Evolutionary conservation across 1,140 invertebrate species (phyloP), one percentile per base, ranked within the genome.

Genomic region (Drosophila seguyi): DNA sequence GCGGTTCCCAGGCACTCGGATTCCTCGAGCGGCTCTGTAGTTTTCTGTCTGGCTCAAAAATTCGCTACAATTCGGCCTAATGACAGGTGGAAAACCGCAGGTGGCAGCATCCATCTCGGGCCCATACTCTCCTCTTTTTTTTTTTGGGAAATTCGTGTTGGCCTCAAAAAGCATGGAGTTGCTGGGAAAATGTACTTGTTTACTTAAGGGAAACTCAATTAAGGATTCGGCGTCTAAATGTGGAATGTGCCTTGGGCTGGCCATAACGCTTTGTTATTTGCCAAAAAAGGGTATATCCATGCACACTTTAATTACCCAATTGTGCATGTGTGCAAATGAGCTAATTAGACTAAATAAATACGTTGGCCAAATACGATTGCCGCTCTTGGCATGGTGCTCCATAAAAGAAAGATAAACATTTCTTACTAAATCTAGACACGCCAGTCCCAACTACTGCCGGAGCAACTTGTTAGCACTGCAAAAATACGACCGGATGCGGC

Each of bases 321-420:
- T 27, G 53, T 41, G 60, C 45, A 48, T 67, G 47, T 66, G 61
- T 50, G 38, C 63, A 55, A 55, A 67, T 45, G 29, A 69, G 39
- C 61, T 67, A 69, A 69, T 69, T 69, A 53, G 61, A 41, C 52
- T 67, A 45, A 69, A 53, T 53, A 67, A 67, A 67, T 69, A 67
- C 44, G 31, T 47, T 36, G 27, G n/a, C 65, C 42, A 47, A 67
- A 41, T 68, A 62, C 59, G 14, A n/a, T 20, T 20, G 47, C 59
- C 34, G 20, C 6, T 44, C 27, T 42, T 34, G 36, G 27, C 45
- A 18, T 20, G 22, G 48, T 18, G 60, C 47, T 69, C 61, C 63
- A 69, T 69, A 57, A 69, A 27, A 27, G 41, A 20, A 57, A 41
- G 65, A 69, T 71, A 69, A 69, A 71, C 63, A 48, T 47, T 71